These are phyloP conservation scores for Paralichthys olivaceus DNA, from an alignment of 2,113 vertebrate species.

Conservation along the genomic window DNA sequence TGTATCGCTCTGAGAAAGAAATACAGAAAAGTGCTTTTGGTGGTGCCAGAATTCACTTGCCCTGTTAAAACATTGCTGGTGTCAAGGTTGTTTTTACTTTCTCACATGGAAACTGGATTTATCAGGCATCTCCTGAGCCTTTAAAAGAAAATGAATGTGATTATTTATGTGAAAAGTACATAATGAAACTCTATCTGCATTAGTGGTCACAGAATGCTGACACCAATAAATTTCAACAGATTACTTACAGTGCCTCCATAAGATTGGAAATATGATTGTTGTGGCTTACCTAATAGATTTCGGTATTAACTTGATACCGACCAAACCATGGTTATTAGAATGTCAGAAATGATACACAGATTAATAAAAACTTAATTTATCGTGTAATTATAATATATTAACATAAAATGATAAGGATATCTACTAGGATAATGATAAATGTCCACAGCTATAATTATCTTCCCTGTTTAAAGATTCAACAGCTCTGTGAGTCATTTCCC, in stretches of 20 bases:
- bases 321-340: background rate
- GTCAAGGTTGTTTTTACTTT: constrained; percentile 75
- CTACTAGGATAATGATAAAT: background rate
- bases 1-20: constrained; percentile 68
- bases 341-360: background rate
- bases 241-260: constrained; percentile 23
- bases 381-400: background rate
- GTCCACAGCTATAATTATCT: background rate
- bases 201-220: constrained; percentile 64
- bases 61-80: constrained; percentile 70
- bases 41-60: constrained; percentile 77
- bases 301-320: background rate
- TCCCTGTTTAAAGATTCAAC: background rate
- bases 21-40: constrained; percentile 66
- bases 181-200: constrained; percentile 69
- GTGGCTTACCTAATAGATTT: constrained; percentile 25
- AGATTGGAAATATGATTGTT: constrained; percentile 32
- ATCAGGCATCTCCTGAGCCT: constrained; percentile 55
- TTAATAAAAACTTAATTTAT: background rate
- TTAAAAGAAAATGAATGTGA: constrained; percentile 46
- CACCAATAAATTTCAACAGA: constrained; percentile 51
- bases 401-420: background rate
- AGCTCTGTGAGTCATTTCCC: background rate
- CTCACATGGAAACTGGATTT: constrained; percentile 73
- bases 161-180: constrained; percentile 75